Evolutionary conservation across 2,888 invertebrate genomes (phyloP).

Genomic region (Nyleta sp.): DNA sequence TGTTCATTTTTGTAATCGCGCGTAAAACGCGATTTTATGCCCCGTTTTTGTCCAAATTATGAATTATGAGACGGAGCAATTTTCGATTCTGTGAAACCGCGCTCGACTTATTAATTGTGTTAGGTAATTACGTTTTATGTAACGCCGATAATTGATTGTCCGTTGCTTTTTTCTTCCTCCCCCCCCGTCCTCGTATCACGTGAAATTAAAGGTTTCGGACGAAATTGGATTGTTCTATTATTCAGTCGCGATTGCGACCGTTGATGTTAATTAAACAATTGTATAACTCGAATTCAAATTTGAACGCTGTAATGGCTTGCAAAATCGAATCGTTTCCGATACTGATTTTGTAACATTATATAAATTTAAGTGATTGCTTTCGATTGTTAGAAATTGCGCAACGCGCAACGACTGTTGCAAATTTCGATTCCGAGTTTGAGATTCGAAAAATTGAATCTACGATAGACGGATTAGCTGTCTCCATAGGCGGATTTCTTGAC

Average conservation of each 20-base stretch:
- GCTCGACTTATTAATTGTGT: constrained; percentile 22
- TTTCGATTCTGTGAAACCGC: constrained; percentile 18
- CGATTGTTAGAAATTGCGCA: constrained; percentile 39
- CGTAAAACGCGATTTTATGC: constrained; percentile 34
- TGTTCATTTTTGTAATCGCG: constrained; percentile 37
- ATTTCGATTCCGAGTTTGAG: neutral
- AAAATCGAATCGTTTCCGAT: constrained; percentile 33
- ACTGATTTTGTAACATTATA: constrained; percentile 35
- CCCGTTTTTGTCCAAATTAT: constrained; percentile 47
- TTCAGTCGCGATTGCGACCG: neutral
- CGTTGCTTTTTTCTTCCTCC: neutral
- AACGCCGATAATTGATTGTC: constrained; percentile 33
- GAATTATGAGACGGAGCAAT: constrained; percentile 41
- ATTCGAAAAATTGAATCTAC: neutral
- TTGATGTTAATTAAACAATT: constrained; percentile 31
- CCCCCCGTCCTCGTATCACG: neutral
- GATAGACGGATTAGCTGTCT: no score
- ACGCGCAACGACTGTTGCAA: constrained; percentile 1
- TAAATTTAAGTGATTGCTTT: constrained; percentile 26
- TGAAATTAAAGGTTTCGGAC: constrained; percentile 7
- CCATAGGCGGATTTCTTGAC: no score
- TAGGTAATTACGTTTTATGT: constrained; percentile 39
- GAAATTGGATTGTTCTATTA: neutral
- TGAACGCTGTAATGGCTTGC: constrained; percentile 9
- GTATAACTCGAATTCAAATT: constrained; percentile 31